Evolutionary conservation across 2,113 vertebrate genomes (phyloP).

Genomic region (Raja brachyura): DNA sequence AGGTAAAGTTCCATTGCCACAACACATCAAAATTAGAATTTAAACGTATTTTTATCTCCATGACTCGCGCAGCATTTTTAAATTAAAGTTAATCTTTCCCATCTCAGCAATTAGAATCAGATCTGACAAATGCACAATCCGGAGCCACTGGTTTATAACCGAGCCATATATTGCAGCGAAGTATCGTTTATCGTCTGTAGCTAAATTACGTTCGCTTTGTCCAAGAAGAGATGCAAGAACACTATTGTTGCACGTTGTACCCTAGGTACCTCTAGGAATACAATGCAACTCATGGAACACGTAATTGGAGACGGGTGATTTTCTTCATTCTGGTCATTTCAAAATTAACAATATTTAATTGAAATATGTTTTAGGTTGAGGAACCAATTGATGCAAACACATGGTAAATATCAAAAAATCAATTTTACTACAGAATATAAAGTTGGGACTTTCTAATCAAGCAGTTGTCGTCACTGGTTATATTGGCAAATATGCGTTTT

Average conservation of each 20-base stretch:
- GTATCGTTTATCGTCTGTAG: too few species aligned
- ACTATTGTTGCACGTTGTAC: background rate
- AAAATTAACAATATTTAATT: background rate
- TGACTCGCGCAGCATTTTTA: too few species aligned
- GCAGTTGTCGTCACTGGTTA: background rate
- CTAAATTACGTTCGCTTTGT: too few species aligned
- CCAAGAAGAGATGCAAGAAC: background rate
- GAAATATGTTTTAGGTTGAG: background rate
- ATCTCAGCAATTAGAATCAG: too few species aligned
- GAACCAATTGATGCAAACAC: background rate
- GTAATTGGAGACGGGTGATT: background rate
- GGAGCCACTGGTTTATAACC: too few species aligned
- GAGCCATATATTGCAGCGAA: too few species aligned
- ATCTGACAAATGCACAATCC: too few species aligned
- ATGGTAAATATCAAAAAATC: background rate
- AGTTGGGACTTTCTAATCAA: background rate
- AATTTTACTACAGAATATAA: background rate
- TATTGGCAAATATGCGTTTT: background rate
- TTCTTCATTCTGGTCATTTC: background rate
- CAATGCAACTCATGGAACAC: background rate
- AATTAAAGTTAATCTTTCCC: too few species aligned
- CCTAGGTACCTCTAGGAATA: background rate
- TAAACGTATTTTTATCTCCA: too few species aligned
- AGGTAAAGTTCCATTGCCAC: too few species aligned
- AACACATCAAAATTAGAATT: too few species aligned